Base-by-base conservation (phyloP, 1,140 invertebrate species). In the Platyura marginata region DNA sequence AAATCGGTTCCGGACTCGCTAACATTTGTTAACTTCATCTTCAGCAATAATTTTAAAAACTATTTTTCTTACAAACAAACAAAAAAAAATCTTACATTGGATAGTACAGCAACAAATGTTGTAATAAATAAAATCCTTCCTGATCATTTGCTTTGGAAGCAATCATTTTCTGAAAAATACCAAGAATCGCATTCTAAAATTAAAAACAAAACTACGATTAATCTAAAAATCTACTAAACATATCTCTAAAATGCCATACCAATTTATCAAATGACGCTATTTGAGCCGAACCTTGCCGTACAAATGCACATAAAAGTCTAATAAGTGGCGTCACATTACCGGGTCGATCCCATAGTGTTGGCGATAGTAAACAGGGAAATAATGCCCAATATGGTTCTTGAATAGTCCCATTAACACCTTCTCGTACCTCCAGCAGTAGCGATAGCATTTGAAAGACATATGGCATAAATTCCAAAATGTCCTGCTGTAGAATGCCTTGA, bases 401-500 rank as follows among this genome's bases (percentile, higher is more conserved):
- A 44, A 88, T 71, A 9, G 59, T 49, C 11, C 63, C 65, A 21
- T 46, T 48, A 20, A 47, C 49, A 42, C 54, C 46, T 9, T 68
- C 65, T 46, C 85, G 80, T 42, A 89, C 64, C 65, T 97, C 91
- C 57, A 98, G 69, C 23, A 97, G 64, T 4, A 97, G 66, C 0
- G 91, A 90, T 23, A 97, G 65, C 56, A 98, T 78, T 85, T 98
- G 93, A 61, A 97, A 95, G 25, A 93, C 85, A 62, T 98, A 97
- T 1, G 93, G 93, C 61, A 95, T 81, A 69, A 97, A 97, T 66
- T 97, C 93, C 70, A 91, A 79, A 41, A 96, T 80, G 62, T 97
- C 92, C 63, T 93, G 81, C 51, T 88, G 80, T 1, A 98, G 66
- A 53, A 98, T 92, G 42, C 75, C 75, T 66, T 95, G 84, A 61